Conservation (phyloP, 2,888 invertebrate genomes). For the Lasioglossum lativentre region DNA sequence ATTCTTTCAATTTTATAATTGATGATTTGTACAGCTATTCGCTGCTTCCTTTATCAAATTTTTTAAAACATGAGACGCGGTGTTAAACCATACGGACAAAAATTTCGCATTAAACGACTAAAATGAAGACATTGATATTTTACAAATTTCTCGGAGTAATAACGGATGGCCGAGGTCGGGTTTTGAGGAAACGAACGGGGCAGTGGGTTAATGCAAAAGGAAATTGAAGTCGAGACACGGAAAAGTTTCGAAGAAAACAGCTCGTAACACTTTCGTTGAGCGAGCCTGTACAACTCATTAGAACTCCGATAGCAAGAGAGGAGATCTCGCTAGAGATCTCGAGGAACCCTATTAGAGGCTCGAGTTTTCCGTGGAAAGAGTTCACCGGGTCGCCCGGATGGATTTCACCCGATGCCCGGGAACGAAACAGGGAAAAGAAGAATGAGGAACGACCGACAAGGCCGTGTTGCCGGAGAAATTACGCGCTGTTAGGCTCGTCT, state of each 20-base stretch:
- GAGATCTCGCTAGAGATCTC: not conserved
- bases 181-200: not conserved
- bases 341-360: not conserved
- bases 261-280: constrained; percentile 7
- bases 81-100: no score
- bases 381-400: constrained; percentile 74
- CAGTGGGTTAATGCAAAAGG: not conserved
- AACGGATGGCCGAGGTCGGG: no score
- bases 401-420: constrained; percentile 73
- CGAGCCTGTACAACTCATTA: constrained; percentile 33
- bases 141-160: not conserved
- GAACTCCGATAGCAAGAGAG: not conserved
- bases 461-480: constrained; percentile 74
- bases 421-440: constrained; percentile 32
- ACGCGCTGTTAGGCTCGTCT: constrained; percentile 30
- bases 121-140: not conserved
- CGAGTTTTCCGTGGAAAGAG: constrained; percentile 73
- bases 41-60: no score
- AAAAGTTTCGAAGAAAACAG: not conserved
- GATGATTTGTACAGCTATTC: no score
- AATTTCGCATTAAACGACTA: no score
- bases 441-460: constrained; percentile 72
- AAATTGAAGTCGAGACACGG: not conserved
- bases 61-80: no score
- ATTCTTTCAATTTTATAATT: not conserved